Evolutionary conservation across 2,113 vertebrate species (phyloP), one percentile per base, ranked within the genome.

Genomic region (Camelus dromedarius): DNA sequence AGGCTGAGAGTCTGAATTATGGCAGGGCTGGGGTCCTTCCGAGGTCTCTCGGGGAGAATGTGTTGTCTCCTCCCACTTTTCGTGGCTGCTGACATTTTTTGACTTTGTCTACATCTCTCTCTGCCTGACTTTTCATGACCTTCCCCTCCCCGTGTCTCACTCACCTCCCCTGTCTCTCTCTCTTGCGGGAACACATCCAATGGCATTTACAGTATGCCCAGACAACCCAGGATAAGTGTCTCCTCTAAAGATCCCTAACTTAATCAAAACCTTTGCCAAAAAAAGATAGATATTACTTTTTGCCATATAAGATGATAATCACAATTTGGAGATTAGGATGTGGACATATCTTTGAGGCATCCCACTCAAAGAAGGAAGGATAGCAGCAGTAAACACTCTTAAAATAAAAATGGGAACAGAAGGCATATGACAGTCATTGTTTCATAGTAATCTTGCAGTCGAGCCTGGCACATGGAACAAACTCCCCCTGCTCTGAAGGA

Each of bases 341-440:
- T 58, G 0, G 2, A 35, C 0, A 13, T 82, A 60, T 12, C 2
- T 67, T 72, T 72, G 15, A 7, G 6, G 13, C 8, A 62, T 9
- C 16, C 8, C 3, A 48, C 1, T 54, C 14, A 62, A 6, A 38
- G 2, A n/a, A 1, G 8, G 19, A 67, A 28, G 0, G 1, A 2
- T 2, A 32, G 32, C 6, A 52, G 6, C 20, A 67, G 6, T 32
- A 60, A 15, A 6, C 0, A 13, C 0, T 48, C 32, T 42, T 92
- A 64, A 48, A 46, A 32, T 4, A 20, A 52, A 77, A 50, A 16
- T 8, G 20, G 56, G 6, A 66, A 46, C 5, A 30, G 22, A 76
- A 72, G 24, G 11, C 35, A 70, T 18, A 52, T 2, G n/a, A 3
- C 6, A 67, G 18, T 5, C 6, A 35, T 28, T 30, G 13, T 24